phyloP scores from a whole-genome alignment of 2,888 invertebrate species.

The Crepidodera aurea region DNA sequence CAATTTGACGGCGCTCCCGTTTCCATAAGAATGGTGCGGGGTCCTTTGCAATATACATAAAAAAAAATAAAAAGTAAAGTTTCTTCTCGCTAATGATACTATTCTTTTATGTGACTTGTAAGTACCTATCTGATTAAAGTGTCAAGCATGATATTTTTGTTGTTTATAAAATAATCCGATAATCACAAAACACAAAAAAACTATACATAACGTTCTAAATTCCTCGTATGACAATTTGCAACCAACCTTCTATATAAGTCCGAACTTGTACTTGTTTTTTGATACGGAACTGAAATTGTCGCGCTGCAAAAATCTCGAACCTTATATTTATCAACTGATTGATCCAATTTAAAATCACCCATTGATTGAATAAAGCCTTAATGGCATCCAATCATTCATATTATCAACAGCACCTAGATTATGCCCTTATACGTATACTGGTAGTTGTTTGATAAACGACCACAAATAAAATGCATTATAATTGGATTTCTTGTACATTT shows the following conservation, averaged over 20 bases:
- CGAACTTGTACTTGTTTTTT: constrained; percentile 19
- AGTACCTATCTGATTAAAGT: too few relatives aligned
- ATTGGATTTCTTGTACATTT: constrained; percentile 52
- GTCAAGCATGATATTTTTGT: constrained; percentile 3
- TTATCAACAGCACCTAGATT: constrained; percentile 48
- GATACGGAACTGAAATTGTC: constrained; percentile 14
- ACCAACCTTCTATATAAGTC: constrained; percentile 27
- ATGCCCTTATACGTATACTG: constrained; percentile 51
- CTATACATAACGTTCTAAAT: constrained; percentile 10
- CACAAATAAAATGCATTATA: constrained; percentile 52
- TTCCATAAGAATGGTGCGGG: too few relatives aligned
- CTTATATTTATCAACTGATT: constrained; percentile 21
- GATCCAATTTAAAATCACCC: constrained; percentile 36
- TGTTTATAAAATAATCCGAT: not conserved
- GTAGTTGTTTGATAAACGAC: constrained; percentile 50
- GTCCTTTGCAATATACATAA: too few relatives aligned
- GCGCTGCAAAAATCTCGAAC: constrained; percentile 14
- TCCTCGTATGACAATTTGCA: constrained; percentile 16
- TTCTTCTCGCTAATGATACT: too few relatives aligned
- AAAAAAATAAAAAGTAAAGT: too few relatives aligned
- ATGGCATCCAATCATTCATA: constrained; percentile 48
- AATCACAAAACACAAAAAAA: constrained; percentile 1
- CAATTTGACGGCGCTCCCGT: too few relatives aligned
- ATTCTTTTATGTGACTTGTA: too few relatives aligned
- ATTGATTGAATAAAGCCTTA: constrained; percentile 40